Evolutionary conservation across 1,140 invertebrate genomes (phyloP), one percentile per base, ranked within the genome.

Genomic region (Leptinotarsa lineolata): DNA sequence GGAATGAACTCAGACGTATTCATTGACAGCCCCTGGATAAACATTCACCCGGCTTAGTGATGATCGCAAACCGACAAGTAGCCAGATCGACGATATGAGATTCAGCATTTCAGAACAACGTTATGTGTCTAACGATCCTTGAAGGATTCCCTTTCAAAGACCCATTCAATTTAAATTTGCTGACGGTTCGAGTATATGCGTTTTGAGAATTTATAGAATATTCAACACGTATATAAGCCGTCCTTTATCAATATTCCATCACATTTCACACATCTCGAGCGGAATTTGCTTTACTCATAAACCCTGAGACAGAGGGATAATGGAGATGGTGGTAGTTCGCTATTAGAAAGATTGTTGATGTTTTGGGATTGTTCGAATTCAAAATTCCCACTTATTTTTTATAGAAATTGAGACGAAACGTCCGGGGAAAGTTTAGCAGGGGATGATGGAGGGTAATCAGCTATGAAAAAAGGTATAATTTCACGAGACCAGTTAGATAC

Each of bases 111-210:
- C n/a, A 18, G 48, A 54, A 54, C 48, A 54, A 54, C 61, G 61
- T 63, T 21, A 63, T 63, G 61, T 22, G 20, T 63, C 24, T 63
- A 63, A 63, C 61, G 24, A 30, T 63, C 20, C 61, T 63, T 63
- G 61, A 63, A 21, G 61, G 20, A 30, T 63, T 63, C 20, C 61
- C 61, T 63, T 30, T 21, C 20, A 63, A 18, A 30, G 61, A 15
- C 66, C 30, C 66, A 68, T 45, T 68, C 45, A 45, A 45, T 39
- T 48, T 68, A 30, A 39, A 68, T 68, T 68, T 68, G 45, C 30
- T 68, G 66, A 63, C 61, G 61, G 61, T 63, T 68, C 66, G 66
- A 39, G 20, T 68, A 16, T 45, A 46, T 39, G 39, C 66, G 6
- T 45, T 48, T 39, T 45, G 22, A 5, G 30, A 45, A 48, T 68